These are phyloP conservation scores for Himalopsyche anomala DNA, from an alignment of 2,888 invertebrate species.

Conservation along the genomic window DNA sequence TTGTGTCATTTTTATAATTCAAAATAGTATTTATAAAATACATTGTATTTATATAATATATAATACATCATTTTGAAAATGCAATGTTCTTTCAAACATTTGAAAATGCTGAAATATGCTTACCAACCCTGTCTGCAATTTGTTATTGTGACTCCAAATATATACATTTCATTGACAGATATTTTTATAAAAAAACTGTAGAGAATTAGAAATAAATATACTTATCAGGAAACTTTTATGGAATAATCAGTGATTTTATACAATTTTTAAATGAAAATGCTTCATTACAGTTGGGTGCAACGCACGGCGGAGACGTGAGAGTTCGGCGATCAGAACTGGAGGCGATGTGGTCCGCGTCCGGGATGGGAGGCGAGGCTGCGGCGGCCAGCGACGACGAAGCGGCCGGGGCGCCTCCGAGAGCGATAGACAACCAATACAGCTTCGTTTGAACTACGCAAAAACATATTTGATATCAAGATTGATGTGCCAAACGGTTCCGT, in stretches of 20 bases:
- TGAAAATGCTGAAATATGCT: too few relatives aligned
- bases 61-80: too few relatives aligned
- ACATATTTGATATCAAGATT: background rate
- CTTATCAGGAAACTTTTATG: background rate
- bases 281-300: constrained; percentile 80
- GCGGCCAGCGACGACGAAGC: constrained; percentile 70
- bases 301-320: constrained; percentile 88
- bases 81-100: too few relatives aligned
- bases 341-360: constrained; percentile 75
- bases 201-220: background rate
- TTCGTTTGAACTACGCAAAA: constrained; percentile 74
- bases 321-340: constrained; percentile 88
- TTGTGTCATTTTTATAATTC: too few relatives aligned
- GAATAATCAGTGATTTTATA: too few relatives aligned
- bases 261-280: constrained; percentile 45
- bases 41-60: too few relatives aligned
- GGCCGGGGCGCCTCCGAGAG: constrained; percentile 76
- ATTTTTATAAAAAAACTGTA: background rate
- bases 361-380: constrained; percentile 66
- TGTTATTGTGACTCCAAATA: too few relatives aligned
- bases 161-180: background rate
- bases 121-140: too few relatives aligned
- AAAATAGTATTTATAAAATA: too few relatives aligned
- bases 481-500: background rate
- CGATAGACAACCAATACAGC: constrained; percentile 91